These are phyloP conservation scores for Stomorhina lunata DNA, from an alignment of 2,888 invertebrate species.

Conservation along the genomic window DNA sequence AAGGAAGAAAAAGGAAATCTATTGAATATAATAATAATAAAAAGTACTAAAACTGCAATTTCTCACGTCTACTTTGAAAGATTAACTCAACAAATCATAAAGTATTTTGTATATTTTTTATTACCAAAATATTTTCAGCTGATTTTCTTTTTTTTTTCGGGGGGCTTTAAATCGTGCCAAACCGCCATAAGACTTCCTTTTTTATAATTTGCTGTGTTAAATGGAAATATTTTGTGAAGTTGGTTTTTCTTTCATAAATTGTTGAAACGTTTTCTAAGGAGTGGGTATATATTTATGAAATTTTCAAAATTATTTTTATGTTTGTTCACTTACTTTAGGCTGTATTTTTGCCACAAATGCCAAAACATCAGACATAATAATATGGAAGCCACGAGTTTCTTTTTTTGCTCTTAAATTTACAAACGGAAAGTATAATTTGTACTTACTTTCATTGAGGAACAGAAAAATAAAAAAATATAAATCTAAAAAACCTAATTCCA, in stretches of 20 bases:
- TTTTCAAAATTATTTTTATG: background rate
- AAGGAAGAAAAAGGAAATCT: background rate
- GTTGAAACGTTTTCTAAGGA: background rate
- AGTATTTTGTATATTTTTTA: slow-evolving; percentile 16
- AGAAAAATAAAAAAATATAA: background rate
- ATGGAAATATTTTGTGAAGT: slow-evolving; percentile 10
- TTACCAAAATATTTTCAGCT: background rate
- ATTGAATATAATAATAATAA: background rate
- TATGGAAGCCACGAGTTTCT: background rate
- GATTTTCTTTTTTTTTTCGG: background rate
- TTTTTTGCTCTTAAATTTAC: no score
- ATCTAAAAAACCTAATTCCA: background rate
- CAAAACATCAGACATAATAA: background rate
- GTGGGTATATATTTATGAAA: no score
- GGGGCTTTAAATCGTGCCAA: slow-evolving; percentile 26
- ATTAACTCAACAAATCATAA: slow-evolving; percentile 28
- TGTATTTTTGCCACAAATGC: background rate
- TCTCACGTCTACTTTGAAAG: slow-evolving; percentile 39
- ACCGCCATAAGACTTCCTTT: slow-evolving; percentile 11
- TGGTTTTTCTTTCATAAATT: background rate
- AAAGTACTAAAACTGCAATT: slow-evolving; percentile 12
- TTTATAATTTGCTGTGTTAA: background rate
- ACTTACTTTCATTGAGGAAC: slow-evolving; percentile 16
- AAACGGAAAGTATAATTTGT: background rate
- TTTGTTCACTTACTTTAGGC: background rate